Base-by-base conservation (phyloP, 2,113 vertebrate genomes). In the Megaceryle maxima region DNA sequence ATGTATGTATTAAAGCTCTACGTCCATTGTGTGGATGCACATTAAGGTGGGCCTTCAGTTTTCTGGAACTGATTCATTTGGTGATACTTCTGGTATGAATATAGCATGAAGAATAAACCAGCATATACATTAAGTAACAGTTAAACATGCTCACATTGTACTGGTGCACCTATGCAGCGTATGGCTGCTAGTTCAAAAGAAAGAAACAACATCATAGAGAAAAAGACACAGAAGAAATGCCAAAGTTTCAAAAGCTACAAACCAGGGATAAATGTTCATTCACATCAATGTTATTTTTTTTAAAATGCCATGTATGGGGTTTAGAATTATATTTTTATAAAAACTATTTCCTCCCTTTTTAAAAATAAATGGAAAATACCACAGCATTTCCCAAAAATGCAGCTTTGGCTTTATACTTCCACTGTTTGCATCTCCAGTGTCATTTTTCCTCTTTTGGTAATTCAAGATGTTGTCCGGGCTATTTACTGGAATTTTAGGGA, bases 341-440 rank as follows among this genome's bases (percentile, higher is more conserved):
- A 90, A 91, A 83, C 48, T 51, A 93, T 81, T 90, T 95, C 78
- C 83, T 41, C 8, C 44, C 56, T 75, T 90, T 95, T 88, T 4
- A 94, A 97, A 97, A 97, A 87, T 79, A 96, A 97, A 96, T 56
- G 1, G 48, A 95, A 87, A 97, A 96, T 83, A 74, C 59, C 93
- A 87, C 75, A 96, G 83, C 55, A 84, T 97, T 97, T 94, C 67
- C 66, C 1, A 33, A 95, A 88, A 96, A 86, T 96, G 94, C 87
- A 97, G 78, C 76, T 95, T 95, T 87, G 39, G 8, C 19, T 78
- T 83, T 67, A 21, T 89, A 93, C 50, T 94, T 78, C 43, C 64
- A 80, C 29, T 87, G 51, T 41, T 56, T 81, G 20, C 2, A 4
- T 67, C 67, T 96, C 57, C 57, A 77, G 6, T 31, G 8, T 41